A percentile compares a stretch with the other conserved stretches of the same genome.
These are phyloP conservation scores for Miopithecus talapoin DNA, from an alignment of 2,797 vertebrate genomes.

Conservation along the genomic window DNA sequence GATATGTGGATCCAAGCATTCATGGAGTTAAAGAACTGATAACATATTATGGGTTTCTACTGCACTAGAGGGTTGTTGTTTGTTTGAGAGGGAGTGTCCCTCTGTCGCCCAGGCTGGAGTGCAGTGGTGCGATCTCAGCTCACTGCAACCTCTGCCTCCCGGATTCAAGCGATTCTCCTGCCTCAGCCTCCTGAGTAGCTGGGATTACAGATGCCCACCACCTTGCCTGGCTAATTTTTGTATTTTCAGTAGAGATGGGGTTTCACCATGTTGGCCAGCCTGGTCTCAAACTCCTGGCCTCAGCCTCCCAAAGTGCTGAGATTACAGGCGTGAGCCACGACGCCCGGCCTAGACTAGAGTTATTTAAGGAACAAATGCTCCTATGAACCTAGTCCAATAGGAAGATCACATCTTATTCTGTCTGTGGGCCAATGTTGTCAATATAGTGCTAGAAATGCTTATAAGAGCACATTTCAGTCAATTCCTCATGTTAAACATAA, in stretches of 20 bases:
- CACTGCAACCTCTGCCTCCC: no score
- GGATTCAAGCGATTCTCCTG: no score
- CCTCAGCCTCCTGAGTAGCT: no score
- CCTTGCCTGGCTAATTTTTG: no score
- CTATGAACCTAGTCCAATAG: background rate
- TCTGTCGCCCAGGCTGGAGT: no score
- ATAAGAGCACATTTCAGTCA: background rate
- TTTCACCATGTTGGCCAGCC: no score
- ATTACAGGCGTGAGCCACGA: background rate
- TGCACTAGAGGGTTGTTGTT: no score
- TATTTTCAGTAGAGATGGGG: no score
- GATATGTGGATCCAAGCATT: background rate
- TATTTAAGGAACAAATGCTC: background rate
- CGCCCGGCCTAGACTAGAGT: no score
- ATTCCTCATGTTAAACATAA: background rate
- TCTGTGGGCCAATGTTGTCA: background rate
- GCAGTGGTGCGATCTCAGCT: no score
- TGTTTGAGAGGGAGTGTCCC: no score
- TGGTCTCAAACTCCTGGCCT: background rate
- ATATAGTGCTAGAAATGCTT: background rate
- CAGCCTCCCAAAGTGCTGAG: background rate
- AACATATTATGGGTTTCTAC: background rate
- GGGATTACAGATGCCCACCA: no score
- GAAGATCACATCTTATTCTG: background rate
- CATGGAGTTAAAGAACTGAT: background rate